Base-by-base conservation (phyloP, 1,140 invertebrate species). In the Drosophila sechellia region DNA sequence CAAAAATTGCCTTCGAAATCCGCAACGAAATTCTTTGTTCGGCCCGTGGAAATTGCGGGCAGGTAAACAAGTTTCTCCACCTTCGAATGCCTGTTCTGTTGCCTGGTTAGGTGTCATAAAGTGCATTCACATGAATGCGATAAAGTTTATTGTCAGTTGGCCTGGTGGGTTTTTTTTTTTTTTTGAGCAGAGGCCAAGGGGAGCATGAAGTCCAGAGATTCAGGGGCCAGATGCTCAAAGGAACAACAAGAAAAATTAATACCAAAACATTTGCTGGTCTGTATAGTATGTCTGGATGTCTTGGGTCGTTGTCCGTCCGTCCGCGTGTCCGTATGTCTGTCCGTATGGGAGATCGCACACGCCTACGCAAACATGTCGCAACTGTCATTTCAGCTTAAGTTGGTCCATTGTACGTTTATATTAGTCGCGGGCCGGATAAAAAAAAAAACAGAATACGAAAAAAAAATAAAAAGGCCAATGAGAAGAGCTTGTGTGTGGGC, bases 301-400 rank as follows among this genome's bases (percentile, higher is more conserved):
- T 65, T 63, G 75, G 75, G 55, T 73, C 77, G 13, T 58, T 54
- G 57, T 31, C 27, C 56, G 64, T 55, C 63, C 56, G 22, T 49
- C 31, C 6, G 31, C 31, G 31, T 54, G 57, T 31, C 27, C 56
- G 64, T 55, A 59, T 39, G 37, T 20, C 48, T 45, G 76, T 31
- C 54, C 68, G 79, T 65, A 66, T 52, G 64, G 52, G 66, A 81
- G 80, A 90, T 90, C 84, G 85, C 89, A 89, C 84, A 87, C 89
- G 83, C 89, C 89, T 85, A 90, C 89, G 79, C 90, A 89, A 89
- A 85, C 89, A 90, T 91, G 89, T 91, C 89, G 84, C 89, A 91
- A 91, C 78, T 91, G 89, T 86, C 90, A 91, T 91, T 91, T 91
- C 81, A 78, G 89, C 89, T 91, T 91, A 91, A 86, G 73, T 90